These are phyloP conservation scores for Balanococcus diminutus DNA, from an alignment of 2,888 invertebrate genomes.

Conservation along the genomic window DNA sequence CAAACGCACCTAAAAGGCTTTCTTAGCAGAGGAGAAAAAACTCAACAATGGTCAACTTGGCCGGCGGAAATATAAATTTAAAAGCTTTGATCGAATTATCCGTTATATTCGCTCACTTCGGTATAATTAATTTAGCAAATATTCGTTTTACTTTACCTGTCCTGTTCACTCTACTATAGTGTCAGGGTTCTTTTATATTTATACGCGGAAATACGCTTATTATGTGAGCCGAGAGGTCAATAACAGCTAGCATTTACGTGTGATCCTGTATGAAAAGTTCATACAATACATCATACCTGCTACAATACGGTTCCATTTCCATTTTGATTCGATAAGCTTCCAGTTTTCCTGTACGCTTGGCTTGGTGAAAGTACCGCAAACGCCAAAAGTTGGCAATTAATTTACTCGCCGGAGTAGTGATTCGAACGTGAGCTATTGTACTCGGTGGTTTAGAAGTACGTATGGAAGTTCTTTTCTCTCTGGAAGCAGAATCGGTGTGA, in stretches of 20 bases:
- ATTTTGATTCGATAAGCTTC: not conserved
- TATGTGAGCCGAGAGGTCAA: not conserved
- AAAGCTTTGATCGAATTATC: not conserved
- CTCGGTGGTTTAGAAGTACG: not conserved
- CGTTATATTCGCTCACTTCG: not conserved
- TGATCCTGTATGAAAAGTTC: not conserved
- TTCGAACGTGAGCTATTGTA: not conserved
- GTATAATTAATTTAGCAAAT: not conserved
- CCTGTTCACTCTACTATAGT: too few relatives aligned
- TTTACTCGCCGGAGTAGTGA: not conserved
- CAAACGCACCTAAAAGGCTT: not conserved
- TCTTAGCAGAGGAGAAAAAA: not conserved
- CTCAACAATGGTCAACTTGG: not conserved
- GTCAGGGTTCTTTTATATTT: not conserved
- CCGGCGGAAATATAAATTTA: slow-evolving; percentile 12
- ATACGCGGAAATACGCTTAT: slow-evolving; percentile 18
- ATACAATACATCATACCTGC: not conserved
- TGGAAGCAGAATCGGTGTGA: not conserved
- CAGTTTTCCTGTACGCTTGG: not conserved
- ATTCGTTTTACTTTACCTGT: not conserved
- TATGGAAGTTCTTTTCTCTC: not conserved
- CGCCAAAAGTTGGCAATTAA: not conserved
- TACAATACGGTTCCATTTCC: not conserved
- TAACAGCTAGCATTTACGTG: not conserved
- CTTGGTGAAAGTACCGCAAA: slow-evolving; percentile 14